These are phyloP conservation scores for Dysidea cf. avara DNA, from an alignment of 37 sponge, comb jelly and placozoan genomes.

Conservation along the genomic window DNA sequence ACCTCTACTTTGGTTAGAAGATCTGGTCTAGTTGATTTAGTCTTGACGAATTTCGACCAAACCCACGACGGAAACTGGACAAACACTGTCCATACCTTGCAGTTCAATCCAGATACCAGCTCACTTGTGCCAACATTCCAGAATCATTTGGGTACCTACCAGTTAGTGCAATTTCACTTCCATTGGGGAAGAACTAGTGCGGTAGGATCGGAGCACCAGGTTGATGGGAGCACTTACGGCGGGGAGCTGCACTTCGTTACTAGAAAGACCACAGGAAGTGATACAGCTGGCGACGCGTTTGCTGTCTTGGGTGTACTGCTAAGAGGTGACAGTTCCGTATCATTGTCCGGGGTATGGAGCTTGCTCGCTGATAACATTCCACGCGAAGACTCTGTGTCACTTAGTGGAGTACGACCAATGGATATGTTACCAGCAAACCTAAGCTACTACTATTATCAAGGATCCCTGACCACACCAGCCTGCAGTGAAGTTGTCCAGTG, in stretches of 20 bases:
- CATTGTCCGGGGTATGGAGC: constrained; percentile 3
- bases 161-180: constrained; percentile 39
- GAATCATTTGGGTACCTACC: constrained; percentile 43
- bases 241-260: too few species aligned
- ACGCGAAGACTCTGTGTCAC: background rate
- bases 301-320: constrained; percentile 40
- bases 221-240: constrained; percentile 3
- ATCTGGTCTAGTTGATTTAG: too few species aligned
- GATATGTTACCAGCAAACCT: constrained; percentile 31
- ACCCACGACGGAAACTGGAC: too few species aligned
- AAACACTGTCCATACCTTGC: too few species aligned
- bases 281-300: background rate
- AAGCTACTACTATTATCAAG: constrained; percentile 54
- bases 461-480: constrained; percentile 62
- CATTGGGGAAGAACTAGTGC: background rate
- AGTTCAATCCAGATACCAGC: background rate
- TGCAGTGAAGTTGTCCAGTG: constrained; percentile 63
- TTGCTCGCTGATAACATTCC: background rate
- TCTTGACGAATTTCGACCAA: too few species aligned
- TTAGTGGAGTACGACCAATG: background rate
- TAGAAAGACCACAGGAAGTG: background rate
- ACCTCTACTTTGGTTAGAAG: background rate
- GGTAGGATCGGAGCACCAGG: constrained; percentile 50
- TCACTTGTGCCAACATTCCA: background rate
- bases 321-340: background rate